A percentile compares a stretch with the other conserved stretches of the same genome.
phyloP scores from a whole-genome alignment of 2,797 vertebrate genomes.

The Loriculus beryllinus region DNA sequence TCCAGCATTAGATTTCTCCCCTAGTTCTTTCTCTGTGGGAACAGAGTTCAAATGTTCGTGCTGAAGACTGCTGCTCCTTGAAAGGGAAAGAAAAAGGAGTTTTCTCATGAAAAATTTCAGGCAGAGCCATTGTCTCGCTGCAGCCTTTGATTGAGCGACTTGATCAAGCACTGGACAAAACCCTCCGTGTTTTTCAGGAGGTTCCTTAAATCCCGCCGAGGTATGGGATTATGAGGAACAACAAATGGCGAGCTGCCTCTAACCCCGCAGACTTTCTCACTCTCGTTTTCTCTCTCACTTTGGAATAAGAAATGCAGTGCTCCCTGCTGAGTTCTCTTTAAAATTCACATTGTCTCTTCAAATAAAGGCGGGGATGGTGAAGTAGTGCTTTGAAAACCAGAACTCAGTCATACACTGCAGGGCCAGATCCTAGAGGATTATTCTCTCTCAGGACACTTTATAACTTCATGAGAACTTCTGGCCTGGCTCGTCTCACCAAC shows the following conservation, averaged over 20 bases:
- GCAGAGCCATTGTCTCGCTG: constrained; percentile 37
- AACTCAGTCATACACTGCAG: constrained; percentile 55
- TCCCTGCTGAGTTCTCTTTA: constrained; percentile 76
- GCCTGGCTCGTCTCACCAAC: constrained; percentile 40
- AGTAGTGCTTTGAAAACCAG: constrained; percentile 59
- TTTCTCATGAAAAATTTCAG: constrained; percentile 46
- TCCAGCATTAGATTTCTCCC: too few relatives aligned
- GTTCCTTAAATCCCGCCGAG: constrained; percentile 63
- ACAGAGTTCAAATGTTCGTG: too few relatives aligned
- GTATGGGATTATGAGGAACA: constrained; percentile 68
- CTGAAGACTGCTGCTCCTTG: background rate
- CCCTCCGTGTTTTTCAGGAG: constrained; percentile 57
- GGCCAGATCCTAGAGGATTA: constrained; percentile 50
- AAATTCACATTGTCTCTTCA: constrained; percentile 76
- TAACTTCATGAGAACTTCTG: constrained; percentile 68
- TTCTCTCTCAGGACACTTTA: constrained; percentile 52
- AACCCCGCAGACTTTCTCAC: constrained; percentile 65
- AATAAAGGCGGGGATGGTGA: constrained; percentile 70
- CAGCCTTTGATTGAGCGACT: constrained; percentile 51
- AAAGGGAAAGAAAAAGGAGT: background rate
- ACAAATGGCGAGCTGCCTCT: constrained; percentile 72
- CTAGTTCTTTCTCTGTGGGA: too few relatives aligned
- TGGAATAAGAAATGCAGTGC: constrained; percentile 75
- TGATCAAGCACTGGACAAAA: constrained; percentile 42
- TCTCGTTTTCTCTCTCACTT: constrained; percentile 74